phyloP scores from a whole-genome alignment of 2,888 invertebrate species.

The Hirudinaria manillensis region DNA sequence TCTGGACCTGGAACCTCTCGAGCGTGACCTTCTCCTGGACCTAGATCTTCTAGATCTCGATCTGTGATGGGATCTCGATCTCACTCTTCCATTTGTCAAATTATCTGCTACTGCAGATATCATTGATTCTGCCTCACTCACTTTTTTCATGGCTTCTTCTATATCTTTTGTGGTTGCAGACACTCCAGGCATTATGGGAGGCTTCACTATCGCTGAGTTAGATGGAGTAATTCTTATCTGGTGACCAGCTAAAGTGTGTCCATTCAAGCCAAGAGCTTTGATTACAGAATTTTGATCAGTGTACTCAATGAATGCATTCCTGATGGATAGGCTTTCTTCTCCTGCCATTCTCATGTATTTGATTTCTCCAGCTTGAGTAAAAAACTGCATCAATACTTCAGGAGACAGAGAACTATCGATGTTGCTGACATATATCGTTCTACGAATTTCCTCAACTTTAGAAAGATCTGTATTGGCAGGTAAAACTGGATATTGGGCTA shows the following conservation, averaged over 20 bases:
- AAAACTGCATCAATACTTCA: constrained; percentile 81
- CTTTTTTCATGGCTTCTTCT: constrained; percentile 91
- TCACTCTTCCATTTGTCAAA: constrained; percentile 38
- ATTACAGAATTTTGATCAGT: constrained; percentile 82
- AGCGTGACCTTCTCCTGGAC: constrained; percentile 35
- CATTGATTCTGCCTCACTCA: constrained; percentile 88
- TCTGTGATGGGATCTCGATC: constrained; percentile 12
- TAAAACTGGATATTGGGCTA: constrained; percentile 78
- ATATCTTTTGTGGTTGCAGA: constrained; percentile 66
- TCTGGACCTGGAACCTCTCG: constrained; percentile 31
- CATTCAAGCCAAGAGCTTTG: constrained; percentile 75
- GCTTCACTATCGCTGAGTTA: constrained; percentile 67
- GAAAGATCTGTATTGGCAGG: constrained; percentile 63
- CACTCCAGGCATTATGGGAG: constrained; percentile 82
- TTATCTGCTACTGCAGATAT: constrained; percentile 80
- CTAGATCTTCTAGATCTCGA: constrained; percentile 33
- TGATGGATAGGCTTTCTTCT: constrained; percentile 62
- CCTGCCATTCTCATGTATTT: constrained; percentile 88
- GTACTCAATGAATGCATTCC: constrained; percentile 83
- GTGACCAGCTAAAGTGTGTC: constrained; percentile 67
- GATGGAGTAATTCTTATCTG: constrained; percentile 55
- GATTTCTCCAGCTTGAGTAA: constrained; percentile 79
- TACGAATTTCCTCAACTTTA: constrained; percentile 88
- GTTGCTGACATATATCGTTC: constrained; percentile 81
- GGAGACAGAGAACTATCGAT: constrained; percentile 66